These are phyloP conservation scores for Clostera curtula DNA, from an alignment of 2,888 invertebrate species.

Conservation along the genomic window DNA sequence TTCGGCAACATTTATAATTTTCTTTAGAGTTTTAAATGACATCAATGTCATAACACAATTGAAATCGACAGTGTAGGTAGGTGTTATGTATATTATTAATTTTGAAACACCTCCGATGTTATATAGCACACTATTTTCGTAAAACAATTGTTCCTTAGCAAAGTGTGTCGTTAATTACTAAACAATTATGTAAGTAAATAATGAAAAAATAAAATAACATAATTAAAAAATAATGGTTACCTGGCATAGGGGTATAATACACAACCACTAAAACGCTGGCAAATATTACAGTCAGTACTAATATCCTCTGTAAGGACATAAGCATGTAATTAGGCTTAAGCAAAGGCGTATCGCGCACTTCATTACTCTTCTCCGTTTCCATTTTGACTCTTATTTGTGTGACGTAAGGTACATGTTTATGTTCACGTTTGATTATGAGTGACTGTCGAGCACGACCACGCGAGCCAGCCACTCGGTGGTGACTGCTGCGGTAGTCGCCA, in stretches of 20 bases:
- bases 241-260: slow-evolving; percentile 83
- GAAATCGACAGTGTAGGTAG: no score
- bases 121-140: no score
- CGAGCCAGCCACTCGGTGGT: slow-evolving; percentile 54
- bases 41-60: no score
- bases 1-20: no score
- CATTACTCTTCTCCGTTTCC: slow-evolving; percentile 48
- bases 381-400: slow-evolving; percentile 27
- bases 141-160: no score
- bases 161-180: no score
- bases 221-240: slow-evolving; percentile 42
- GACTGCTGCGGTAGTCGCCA: slow-evolving; percentile 40
- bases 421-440: slow-evolving; percentile 11
- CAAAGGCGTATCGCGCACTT: slow-evolving; percentile 32
- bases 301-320: slow-evolving; percentile 78
- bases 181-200: no score
- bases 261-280: slow-evolving; percentile 80
- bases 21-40: no score
- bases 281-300: slow-evolving; percentile 78
- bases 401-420: slow-evolving; percentile 37
- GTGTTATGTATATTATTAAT: no score
- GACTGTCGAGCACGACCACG: slow-evolving; percentile 41
- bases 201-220: background rate
- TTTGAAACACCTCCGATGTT: no score
- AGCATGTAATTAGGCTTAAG: slow-evolving; percentile 69